Evolutionary conservation across 2,797 vertebrate genomes (phyloP), one percentile per base, ranked within the genome.

Genomic region (Pseudomugil tenellus): DNA sequence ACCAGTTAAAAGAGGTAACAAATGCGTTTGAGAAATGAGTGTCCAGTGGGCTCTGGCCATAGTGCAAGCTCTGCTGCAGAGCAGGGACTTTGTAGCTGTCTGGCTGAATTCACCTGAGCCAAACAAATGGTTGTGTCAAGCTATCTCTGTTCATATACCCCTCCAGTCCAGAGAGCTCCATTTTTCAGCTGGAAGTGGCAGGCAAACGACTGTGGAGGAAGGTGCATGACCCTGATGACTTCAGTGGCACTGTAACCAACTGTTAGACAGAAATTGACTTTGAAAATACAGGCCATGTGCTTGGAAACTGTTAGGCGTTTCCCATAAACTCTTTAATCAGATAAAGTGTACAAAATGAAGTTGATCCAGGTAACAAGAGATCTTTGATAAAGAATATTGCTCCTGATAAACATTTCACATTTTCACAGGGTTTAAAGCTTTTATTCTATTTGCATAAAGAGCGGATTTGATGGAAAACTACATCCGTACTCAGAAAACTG

Each of bases 111-210:
- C 90, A 94, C 91, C 90, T 92, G 91, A 92, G 87, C 88, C 84
- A 90, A 93, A 93, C 89, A 89, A 91, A 93, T 94, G 92, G 87
- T 60, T 32, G 86, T 92, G 92, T 94, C 91, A 91, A 88, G 80
- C 80, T 91, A 92, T 91, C 90, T 90, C 86, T 83, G 88, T 78
- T 91, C 88, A 91, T 90, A 84, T 79, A 92, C 85, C 87, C 84
- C 85, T 91, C 85, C 67, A 66, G 79, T 81, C 72, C 79, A 80
- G 90, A 90, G 84, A 79, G 88, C 87, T 89, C 86, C 58, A 92
- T 92, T 92, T 91, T 91, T 93, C 91, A 92, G 91, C 80, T 70
- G 72, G 72, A 80, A 80, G 84, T 74, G 63, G 80, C 86, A 87
- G 84, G 89, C 85, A 85, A 88, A 84, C 49, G 71, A 81, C 81